Conservation (phyloP, 2,113 vertebrate species). For the Megaceryle maxima region DNA sequence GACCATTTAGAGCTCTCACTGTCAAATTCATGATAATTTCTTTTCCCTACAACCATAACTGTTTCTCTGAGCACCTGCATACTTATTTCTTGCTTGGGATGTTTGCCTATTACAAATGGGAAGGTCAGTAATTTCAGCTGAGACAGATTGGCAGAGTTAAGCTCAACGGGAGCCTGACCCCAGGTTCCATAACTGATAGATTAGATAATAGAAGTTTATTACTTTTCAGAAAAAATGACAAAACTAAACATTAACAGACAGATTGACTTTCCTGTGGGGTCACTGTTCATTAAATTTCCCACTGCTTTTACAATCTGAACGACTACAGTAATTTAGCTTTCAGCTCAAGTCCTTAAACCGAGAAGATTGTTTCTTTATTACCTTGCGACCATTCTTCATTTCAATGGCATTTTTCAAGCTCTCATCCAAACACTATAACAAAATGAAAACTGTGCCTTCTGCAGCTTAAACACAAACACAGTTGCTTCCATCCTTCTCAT, state of each 20-base stretch:
- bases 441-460: not conserved
- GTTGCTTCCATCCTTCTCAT: not conserved
- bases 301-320: constrained; percentile 44
- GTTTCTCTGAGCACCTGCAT: not conserved
- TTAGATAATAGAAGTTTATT: constrained; percentile 32
- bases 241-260: constrained; percentile 45
- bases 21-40: not conserved
- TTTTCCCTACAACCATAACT: not conserved
- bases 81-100: not conserved
- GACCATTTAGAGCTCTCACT: not conserved
- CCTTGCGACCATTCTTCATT: not conserved
- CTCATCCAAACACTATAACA: not conserved
- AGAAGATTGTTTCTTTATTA: constrained; percentile 56
- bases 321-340: constrained; percentile 37
- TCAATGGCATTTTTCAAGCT: constrained; percentile 34
- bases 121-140: constrained; percentile 17
- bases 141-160: constrained; percentile 4
- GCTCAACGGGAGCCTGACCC: not conserved
- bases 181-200: not conserved
- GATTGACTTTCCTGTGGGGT: constrained; percentile 53
- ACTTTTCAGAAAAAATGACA: constrained; percentile 36
- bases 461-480: not conserved
- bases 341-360: not conserved
- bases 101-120: not conserved
- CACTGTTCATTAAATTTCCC: constrained; percentile 60